A percentile compares a stretch with the other conserved stretches of the same genome.
Evolutionary conservation across 2,888 invertebrate species (phyloP).

Genomic region (Nomada ruficornis): DNA sequence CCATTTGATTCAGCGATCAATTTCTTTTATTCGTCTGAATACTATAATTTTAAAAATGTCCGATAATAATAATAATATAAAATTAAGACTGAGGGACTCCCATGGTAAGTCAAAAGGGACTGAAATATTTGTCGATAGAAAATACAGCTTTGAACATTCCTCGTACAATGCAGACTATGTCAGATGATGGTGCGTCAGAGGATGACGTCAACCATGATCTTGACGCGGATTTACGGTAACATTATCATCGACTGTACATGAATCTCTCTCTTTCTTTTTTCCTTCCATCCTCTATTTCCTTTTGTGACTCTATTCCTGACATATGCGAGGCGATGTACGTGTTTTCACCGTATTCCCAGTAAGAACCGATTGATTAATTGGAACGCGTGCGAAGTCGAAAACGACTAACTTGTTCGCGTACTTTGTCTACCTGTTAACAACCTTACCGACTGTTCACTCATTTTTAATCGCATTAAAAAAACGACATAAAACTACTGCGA

Average conservation of each 20-base stretch:
- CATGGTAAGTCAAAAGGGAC: no score
- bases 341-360: slow-evolving; percentile 14
- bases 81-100: no score
- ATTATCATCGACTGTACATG: slow-evolving; percentile 46
- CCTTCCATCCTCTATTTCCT: background rate
- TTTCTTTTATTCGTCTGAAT: background rate
- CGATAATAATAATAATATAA: no score
- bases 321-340: slow-evolving; percentile 7
- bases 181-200: slow-evolving; percentile 66
- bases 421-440: background rate
- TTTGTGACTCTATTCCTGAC: background rate
- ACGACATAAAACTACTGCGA: background rate
- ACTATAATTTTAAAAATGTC: background rate
- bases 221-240: slow-evolving; percentile 60
- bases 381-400: background rate
- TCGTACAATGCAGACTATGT: slow-evolving; percentile 32
- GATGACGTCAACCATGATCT: slow-evolving; percentile 72
- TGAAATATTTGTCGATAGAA: background rate
- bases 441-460: background rate
- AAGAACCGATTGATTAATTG: slow-evolving; percentile 19
- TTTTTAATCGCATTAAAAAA: background rate
- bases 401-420: background rate
- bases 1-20: background rate
- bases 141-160: slow-evolving; percentile 10
- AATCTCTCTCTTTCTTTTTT: slow-evolving; percentile 2